Evolutionary conservation across 2,888 invertebrate species (phyloP).

Genomic region (Dynastes tityus): DNA sequence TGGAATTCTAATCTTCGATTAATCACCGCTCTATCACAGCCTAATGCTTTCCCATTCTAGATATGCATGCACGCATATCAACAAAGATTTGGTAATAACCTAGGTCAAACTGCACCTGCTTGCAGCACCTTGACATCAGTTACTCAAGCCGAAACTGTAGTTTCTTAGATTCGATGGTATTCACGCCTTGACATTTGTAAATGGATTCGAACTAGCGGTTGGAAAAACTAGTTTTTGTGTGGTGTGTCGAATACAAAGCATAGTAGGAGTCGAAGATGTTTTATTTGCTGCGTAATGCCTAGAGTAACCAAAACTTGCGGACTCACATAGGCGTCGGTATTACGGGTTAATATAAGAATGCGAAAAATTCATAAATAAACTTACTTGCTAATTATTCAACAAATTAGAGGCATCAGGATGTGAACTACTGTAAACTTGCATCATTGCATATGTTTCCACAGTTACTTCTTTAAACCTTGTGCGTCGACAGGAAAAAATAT

Average conservation of each 20-base stretch:
- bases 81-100: neutral
- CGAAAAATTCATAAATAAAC: too few relatives aligned
- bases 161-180: neutral
- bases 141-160: neutral
- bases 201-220: neutral
- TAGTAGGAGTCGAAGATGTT: neutral
- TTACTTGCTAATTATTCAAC: too few relatives aligned
- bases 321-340: too few relatives aligned
- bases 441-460: too few relatives aligned
- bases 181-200: conserved; percentile 2
- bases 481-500: too few relatives aligned
- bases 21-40: too few relatives aligned
- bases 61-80: neutral
- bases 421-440: too few relatives aligned
- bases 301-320: too few relatives aligned
- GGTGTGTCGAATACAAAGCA: neutral
- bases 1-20: neutral
- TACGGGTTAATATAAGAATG: too few relatives aligned
- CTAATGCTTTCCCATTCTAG: too few relatives aligned
- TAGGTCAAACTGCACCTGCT: neutral
- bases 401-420: too few relatives aligned
- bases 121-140: neutral
- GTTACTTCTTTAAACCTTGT: too few relatives aligned
- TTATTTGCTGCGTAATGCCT: neutral
- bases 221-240: neutral